phyloP scores from a whole-genome alignment of 2,888 invertebrate species.

The Drosophila rellima region DNA sequence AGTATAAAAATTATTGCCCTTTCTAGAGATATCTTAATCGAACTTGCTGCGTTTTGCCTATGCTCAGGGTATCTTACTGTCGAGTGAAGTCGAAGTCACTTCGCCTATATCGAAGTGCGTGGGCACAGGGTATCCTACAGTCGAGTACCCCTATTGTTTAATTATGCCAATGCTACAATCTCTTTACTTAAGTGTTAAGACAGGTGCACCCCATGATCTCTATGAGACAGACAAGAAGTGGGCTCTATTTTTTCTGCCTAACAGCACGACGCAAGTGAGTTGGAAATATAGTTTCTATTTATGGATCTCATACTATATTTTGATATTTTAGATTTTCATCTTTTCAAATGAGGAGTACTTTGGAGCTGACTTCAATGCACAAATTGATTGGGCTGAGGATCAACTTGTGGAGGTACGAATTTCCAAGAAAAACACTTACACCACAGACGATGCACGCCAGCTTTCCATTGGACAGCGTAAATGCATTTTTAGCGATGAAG shows the following conservation, averaged over 20 bases:
- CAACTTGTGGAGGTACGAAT: conserved; percentile 86
- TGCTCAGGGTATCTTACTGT: no score
- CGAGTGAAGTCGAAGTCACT: no score
- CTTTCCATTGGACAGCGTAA: conserved; percentile 89
- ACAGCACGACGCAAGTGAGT: conserved; percentile 76
- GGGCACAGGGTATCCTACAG: no score
- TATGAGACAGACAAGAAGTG: conserved; percentile 86
- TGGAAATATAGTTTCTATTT: no score
- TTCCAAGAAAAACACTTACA: conserved; percentile 91
- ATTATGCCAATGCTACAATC: no score
- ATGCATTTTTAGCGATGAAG: conserved; percentile 91
- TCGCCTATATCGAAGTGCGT: no score
- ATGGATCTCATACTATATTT: background rate
- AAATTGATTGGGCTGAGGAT: conserved; percentile 89
- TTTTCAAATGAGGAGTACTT: conserved; percentile 91
- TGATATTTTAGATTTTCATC: conserved; percentile 83
- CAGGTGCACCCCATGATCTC: conserved; percentile 82
- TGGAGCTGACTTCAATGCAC: conserved; percentile 89
- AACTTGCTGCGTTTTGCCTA: no score
- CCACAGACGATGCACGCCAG: conserved; percentile 91
- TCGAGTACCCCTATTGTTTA: no score
- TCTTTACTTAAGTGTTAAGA: conserved; percentile 63
- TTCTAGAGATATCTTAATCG: no score
- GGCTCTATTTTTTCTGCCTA: conserved; percentile 84
- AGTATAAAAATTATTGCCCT: no score